A percentile compares a stretch with the other conserved stretches of the same genome.
Conservation (phyloP, 2,888 invertebrate species). For the Ctenicera cuprea region DNA sequence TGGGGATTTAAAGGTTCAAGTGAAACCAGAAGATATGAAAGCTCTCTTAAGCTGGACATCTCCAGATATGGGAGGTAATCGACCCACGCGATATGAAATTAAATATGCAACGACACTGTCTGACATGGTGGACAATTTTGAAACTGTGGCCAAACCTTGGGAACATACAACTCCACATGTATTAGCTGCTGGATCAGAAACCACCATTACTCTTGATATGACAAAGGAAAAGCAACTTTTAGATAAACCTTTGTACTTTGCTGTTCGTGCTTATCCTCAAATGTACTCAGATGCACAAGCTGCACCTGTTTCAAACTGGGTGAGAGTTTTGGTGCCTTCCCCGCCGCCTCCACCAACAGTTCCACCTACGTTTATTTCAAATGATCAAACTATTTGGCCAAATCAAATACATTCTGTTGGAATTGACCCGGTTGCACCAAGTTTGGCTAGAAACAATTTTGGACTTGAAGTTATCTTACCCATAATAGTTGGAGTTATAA, state of each 20-base stretch:
- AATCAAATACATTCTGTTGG: conserved; percentile 65
- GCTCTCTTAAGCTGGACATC: conserved; percentile 77
- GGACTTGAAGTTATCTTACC: conserved; percentile 73
- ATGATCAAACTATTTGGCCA: conserved; percentile 70
- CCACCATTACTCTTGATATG: conserved; percentile 73
- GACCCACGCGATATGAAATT: conserved; percentile 75
- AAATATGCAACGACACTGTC: conserved; percentile 71
- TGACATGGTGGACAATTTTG: conserved; percentile 73
- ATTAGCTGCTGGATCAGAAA: conserved; percentile 74
- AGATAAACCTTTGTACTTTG: conserved; percentile 74
- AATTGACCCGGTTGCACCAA: conserved; percentile 68
- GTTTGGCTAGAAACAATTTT: conserved; percentile 69
- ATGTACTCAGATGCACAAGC: conserved; percentile 66
- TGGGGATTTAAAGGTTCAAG: conserved; percentile 74
- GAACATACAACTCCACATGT: conserved; percentile 72
- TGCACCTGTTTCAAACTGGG: conserved; percentile 75
- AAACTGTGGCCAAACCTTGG: conserved; percentile 71
- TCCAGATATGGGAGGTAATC: conserved; percentile 75
- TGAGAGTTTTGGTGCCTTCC: conserved; percentile 73
- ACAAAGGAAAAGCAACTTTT: conserved; percentile 71
- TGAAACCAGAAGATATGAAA: conserved; percentile 72
- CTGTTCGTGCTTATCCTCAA: conserved; percentile 73
- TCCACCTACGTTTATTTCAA: conserved; percentile 68
- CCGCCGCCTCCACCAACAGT: conserved; percentile 74
- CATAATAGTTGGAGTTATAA: conserved; percentile 72